A percentile compares a stretch with the other conserved stretches of the same genome.
Evolutionary conservation across 2,113 vertebrate species (phyloP).

Genomic region (Cavia aperea): DNA sequence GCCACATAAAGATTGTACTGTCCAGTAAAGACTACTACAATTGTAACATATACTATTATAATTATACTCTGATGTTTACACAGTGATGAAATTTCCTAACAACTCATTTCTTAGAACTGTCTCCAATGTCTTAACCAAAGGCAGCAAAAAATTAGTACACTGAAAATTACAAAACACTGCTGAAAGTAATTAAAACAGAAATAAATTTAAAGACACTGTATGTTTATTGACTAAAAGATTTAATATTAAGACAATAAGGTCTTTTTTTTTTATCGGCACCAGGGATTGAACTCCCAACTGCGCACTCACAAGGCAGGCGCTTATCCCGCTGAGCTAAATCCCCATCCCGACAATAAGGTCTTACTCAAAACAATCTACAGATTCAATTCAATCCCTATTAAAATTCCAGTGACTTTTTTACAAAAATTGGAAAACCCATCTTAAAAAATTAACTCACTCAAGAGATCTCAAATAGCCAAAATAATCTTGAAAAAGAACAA

Average conservation of each 20-base stretch:
- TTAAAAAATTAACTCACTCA: neutral
- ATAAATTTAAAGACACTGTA: neutral
- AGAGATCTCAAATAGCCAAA: neutral
- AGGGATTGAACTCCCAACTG: too few relatives aligned
- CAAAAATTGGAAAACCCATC: neutral
- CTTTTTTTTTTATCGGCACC: neutral
- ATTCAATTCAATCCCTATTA: neutral
- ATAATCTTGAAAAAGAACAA: neutral
- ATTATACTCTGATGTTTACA: neutral
- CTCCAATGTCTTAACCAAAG: neutral
- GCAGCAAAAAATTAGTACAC: neutral
- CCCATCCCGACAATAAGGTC: neutral
- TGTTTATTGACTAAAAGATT: neutral
- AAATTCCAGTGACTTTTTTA: neutral
- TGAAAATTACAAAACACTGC: neutral
- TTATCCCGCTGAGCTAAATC: too few relatives aligned
- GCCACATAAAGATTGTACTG: neutral
- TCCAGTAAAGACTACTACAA: neutral
- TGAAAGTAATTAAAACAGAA: neutral
- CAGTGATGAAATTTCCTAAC: neutral
- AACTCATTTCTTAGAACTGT: neutral
- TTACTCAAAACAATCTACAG: neutral
- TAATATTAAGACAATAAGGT: neutral
- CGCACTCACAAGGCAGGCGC: too few relatives aligned
- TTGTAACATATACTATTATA: neutral